These are phyloP conservation scores for Prolemur simus DNA, from an alignment of 2,113 vertebrate species.

Conservation along the genomic window DNA sequence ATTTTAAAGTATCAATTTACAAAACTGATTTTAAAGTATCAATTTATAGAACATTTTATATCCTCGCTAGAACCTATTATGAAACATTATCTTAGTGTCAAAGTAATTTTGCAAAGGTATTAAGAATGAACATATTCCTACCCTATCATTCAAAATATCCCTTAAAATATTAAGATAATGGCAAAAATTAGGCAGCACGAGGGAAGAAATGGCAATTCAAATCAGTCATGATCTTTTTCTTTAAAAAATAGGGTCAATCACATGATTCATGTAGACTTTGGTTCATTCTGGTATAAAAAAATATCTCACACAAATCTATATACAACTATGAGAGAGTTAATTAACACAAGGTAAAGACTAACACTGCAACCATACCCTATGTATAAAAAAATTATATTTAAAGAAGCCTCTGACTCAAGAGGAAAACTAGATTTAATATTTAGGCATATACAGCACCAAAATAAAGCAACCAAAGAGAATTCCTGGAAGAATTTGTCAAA, in stretches of 20 bases:
- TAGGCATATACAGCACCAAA: not conserved
- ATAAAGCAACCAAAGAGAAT: conserved; percentile 33
- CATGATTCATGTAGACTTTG: not conserved
- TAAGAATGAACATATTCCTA: conserved; percentile 22
- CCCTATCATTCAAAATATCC: not conserved
- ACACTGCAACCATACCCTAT: not conserved
- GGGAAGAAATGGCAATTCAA: conserved; percentile 9
- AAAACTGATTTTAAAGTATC: conserved; percentile 24
- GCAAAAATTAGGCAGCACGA: conserved; percentile 21
- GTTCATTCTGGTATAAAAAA: not conserved
- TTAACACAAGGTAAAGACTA: conserved; percentile 19
- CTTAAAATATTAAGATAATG: conserved; percentile 46
- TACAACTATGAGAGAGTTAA: not conserved
- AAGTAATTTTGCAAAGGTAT: conserved; percentile 2
- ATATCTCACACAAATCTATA: not conserved
- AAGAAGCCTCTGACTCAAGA: conserved; percentile 10
- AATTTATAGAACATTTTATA: conserved; percentile 47
- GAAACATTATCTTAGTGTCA: not conserved
- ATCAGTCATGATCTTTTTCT: not conserved
- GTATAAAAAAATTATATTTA: not conserved
- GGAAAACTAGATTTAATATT: not conserved
- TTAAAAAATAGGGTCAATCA: conserved; percentile 41
- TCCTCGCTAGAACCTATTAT: not conserved
- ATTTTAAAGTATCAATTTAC: conserved; percentile 42
- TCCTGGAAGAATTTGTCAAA: conserved; percentile 1